A percentile compares a stretch with the other conserved stretches of the same genome.
Evolutionary conservation across 2,113 vertebrate species (phyloP).

Genomic region (Phaethornis superciliosus): DNA sequence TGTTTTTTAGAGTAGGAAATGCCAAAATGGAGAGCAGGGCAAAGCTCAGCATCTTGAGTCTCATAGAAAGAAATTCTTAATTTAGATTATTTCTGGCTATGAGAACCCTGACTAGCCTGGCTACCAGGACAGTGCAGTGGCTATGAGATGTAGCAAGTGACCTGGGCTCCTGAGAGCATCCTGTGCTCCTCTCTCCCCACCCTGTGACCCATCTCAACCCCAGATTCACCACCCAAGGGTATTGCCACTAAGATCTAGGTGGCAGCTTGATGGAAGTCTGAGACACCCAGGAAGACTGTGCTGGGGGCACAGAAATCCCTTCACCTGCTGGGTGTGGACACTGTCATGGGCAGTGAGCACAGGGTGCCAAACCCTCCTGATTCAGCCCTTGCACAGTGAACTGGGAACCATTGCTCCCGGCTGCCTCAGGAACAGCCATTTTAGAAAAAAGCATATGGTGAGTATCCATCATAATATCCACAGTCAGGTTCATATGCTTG

Average conservation of each 20-base stretch:
- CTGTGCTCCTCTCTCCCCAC: neutral
- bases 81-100: neutral
- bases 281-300: neutral
- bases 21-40: neutral
- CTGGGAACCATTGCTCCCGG: neutral
- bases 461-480: fast-evolving
- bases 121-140: neutral
- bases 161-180: neutral
- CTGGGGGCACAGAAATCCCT: neutral
- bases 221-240: neutral
- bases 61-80: neutral
- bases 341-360: neutral
- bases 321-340: too few species aligned
- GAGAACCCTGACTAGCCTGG: neutral
- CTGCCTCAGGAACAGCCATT: neutral
- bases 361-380: fast-evolving
- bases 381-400: neutral
- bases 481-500: fast-evolving
- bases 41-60: neutral
- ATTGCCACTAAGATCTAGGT: neutral
- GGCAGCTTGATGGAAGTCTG: neutral
- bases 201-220: neutral
- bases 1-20: neutral
- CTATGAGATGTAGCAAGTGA: fast-evolving
- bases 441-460: neutral